Base-by-base conservation (phyloP, 2,797 vertebrate species). In the Loris lydekkerianus region DNA sequence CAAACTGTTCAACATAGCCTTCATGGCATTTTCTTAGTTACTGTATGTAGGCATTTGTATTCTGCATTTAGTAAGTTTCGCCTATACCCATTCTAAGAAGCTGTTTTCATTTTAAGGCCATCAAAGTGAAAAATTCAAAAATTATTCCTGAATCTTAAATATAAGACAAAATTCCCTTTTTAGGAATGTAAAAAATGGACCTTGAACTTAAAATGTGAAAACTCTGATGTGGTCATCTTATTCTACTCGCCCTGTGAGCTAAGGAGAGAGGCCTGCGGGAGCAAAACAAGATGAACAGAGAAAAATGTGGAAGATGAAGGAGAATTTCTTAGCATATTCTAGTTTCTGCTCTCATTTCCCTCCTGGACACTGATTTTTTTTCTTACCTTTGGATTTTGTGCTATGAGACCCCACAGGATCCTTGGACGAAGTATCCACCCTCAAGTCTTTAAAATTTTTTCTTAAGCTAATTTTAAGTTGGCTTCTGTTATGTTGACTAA, bases 81-180 rank as follows among this genome's bases (percentile, higher is more conserved):
- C 40, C 40, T 40, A 40, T 40, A 40, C 40, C 40, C 40, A 40
- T 40, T 40, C 40, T 40, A 40, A 40, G 40, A 40, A 40, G 40
- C 40, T 40, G 40, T 56, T 60, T 89, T 87, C 34, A 67, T 73
- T 61, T 96, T 96, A 90, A 90, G 34, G 34, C 37, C 37, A 80
- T 70, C 29, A 83, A 34, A 27, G 58, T 18, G 20, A 76, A 91
- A 93, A 81, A 20, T 72, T 63, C 29, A 34, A 85, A 93, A 61
- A 67, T 67, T 27, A 83, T 73, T 89, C 37, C 34, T 46, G 23
- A 77, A 40, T 85, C 61, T 93, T 65, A 88, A 88, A 76, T 56
- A 46, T 60, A 85, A 81, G 58, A 15, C 9, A 85, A 80, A 46
- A 1, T 2, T 43, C 13, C 80, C 49, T 37, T 29, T 34, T 29